Evolutionary conservation across 1,140 invertebrate species (phyloP), one percentile per base, ranked within the genome.

Genomic region (Neodiprion fabricii): DNA sequence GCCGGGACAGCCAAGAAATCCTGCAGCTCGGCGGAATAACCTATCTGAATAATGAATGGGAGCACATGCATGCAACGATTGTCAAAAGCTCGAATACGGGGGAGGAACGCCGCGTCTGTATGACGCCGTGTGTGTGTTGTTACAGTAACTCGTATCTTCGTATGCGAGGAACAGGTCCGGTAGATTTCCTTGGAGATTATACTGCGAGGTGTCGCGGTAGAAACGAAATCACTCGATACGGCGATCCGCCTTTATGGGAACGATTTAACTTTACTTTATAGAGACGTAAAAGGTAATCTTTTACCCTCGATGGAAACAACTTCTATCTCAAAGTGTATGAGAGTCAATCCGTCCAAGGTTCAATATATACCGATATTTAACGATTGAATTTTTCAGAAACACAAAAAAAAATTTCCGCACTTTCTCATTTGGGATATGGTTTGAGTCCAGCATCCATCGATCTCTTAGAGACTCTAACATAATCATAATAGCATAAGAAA

Each of bases 121-220:
- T 65, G 12, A 4, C 40, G 11, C 40, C 40, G 5, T 14, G 23
- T 69, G 67, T 69, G 67, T 23, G 14, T 69, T 11, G 4, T 12
- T 61, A 21, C 3, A 65, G 17, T 65, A 65, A 1, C 61, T 65
- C 4, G 12, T 65, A 65, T 14, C 12, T 14, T 65, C 40, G 40
- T 14, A 17, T 65, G 12, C 61, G 17, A 17, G 12, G 67, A 47
- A 21, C 67, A 23, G 67, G 67, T 69, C 67, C 67, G 67, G 17
- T 69, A 69, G 67, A 69, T 69, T 69, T 69, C 67, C 67, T 69
- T 69, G 40, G 67, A 69, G 67, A 69, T 69, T 69, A 23, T 61
- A 17, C 11, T 61, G 0, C 53, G 53, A 61, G 53, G 53, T 61
- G 53, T 8, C 53, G n/a, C n/a, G 53, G 53, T 61, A 14, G 53